Percentiles rank a stretch among this genome's conserved stretches.
Evolutionary conservation across 2,797 vertebrate genomes (phyloP).

Genomic region (Gobionotothen gibberifrons): DNA sequence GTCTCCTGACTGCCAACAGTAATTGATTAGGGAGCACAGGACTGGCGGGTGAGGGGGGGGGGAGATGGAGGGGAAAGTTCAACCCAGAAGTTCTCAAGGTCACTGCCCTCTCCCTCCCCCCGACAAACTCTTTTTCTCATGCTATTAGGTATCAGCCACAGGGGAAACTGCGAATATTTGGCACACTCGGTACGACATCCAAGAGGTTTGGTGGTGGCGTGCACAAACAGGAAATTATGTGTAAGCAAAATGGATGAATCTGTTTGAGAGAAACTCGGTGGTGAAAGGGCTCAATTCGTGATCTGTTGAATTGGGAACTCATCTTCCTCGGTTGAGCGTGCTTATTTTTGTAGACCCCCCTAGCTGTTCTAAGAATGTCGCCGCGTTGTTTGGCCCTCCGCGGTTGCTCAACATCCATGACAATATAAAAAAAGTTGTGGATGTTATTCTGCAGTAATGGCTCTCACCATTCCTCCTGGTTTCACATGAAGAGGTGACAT

Average conservation of each 20-base stretch:
- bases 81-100: conserved; percentile 82
- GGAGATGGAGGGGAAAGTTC: conserved; percentile 78
- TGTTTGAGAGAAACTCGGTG: conserved; percentile 43
- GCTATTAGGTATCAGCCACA: conserved; percentile 82
- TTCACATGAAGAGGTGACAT: conserved; percentile 74
- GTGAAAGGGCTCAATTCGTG: conserved; percentile 28
- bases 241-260: conserved; percentile 62
- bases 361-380: conserved; percentile 33
- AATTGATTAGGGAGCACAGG: conserved; percentile 85
- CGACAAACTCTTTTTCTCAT: conserved; percentile 76
- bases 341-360: conserved; percentile 65
- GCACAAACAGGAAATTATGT: conserved; percentile 76
- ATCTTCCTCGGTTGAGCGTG: conserved; percentile 55
- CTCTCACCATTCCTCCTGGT: conserved; percentile 45
- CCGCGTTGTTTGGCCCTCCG: conserved; percentile 51
- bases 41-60: conserved; percentile 51
- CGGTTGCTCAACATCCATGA: conserved; percentile 60
- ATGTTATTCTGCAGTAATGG: conserved; percentile 57
- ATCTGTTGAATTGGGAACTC: conserved; percentile 49
- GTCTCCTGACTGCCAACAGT: conserved; percentile 84
- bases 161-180: conserved; percentile 81
- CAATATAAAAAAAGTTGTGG: conserved; percentile 55
- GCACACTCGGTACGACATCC: conserved; percentile 70
- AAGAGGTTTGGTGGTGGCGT: conserved; percentile 60
- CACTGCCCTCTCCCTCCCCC: conserved; percentile 72